These are phyloP conservation scores for Drosophila falleni DNA, from an alignment of 2,888 invertebrate genomes.

Conservation along the genomic window DNA sequence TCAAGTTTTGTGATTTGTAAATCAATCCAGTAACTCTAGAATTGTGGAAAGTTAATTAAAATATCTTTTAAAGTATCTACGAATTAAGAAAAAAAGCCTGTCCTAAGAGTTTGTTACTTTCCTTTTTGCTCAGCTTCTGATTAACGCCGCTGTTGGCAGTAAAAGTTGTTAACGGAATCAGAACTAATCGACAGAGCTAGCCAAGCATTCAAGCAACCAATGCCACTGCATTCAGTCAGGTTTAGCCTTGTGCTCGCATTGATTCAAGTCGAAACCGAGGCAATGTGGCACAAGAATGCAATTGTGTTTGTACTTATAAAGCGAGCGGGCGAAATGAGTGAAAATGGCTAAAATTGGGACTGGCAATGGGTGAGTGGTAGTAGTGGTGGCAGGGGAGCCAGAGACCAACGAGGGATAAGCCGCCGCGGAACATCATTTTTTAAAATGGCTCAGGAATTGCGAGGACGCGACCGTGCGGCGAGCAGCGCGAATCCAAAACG, in stretches of 20 bases:
- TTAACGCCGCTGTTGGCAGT: neutral
- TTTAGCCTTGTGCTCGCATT: slow-evolving; percentile 49
- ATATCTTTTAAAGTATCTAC: neutral
- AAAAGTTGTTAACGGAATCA: slow-evolving; percentile 3
- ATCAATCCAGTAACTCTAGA: no score
- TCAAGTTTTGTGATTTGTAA: no score
- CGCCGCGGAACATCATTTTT: slow-evolving; percentile 68
- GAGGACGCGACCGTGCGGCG: slow-evolving; percentile 56
- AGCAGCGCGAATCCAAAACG: slow-evolving; percentile 74
- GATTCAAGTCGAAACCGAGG: slow-evolving; percentile 66
- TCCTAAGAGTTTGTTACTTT: neutral
- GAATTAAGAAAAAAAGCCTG: neutral
- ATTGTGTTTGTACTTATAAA: slow-evolving; percentile 52
- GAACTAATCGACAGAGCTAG: slow-evolving; percentile 10
- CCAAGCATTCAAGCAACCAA: slow-evolving; percentile 32
- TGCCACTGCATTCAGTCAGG: slow-evolving; percentile 20
- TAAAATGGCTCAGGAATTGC: slow-evolving; percentile 65
- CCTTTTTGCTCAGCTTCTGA: neutral
- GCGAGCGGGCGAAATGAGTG: slow-evolving; percentile 44
- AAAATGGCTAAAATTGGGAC: slow-evolving; percentile 39
- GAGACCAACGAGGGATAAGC: slow-evolving; percentile 39
- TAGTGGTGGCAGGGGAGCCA: neutral
- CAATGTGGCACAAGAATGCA: slow-evolving; percentile 57
- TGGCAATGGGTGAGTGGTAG: slow-evolving; percentile 10
- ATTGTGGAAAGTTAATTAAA: no score